These are phyloP conservation scores for Leptobrachium ailaonicum DNA, from an alignment of 2,113 vertebrate genomes.

Conservation along the genomic window DNA sequence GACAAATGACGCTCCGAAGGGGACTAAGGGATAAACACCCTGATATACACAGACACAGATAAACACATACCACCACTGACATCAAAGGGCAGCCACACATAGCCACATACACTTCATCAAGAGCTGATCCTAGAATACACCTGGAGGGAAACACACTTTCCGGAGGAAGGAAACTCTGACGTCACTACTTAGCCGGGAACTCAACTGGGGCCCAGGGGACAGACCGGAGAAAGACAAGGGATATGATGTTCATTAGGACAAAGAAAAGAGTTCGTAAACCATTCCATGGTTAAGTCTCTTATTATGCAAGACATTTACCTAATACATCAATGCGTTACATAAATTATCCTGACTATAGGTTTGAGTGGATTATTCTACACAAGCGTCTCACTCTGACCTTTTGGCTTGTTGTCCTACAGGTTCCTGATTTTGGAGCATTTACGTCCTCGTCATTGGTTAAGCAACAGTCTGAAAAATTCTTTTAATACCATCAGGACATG, in stretches of 20 bases:
- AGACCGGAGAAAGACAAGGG: background rate
- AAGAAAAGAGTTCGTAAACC: background rate
- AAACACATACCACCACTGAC: constrained; percentile 14
- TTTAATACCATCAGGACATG: too few relatives aligned
- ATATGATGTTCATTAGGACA: background rate
- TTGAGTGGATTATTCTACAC: too few relatives aligned
- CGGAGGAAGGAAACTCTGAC: constrained; percentile 44
- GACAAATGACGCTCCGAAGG: background rate
- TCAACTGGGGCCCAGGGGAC: constrained; percentile 21
- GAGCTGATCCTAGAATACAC: constrained; percentile 19
- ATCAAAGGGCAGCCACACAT: background rate
- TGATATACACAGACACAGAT: constrained; percentile 24
- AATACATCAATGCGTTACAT: too few relatives aligned
- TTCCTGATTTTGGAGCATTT: too few relatives aligned
- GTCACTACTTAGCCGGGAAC: constrained; percentile 30
- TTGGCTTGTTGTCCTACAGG: too few relatives aligned
- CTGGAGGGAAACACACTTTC: constrained; percentile 32
- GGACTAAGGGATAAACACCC: constrained; percentile 2
- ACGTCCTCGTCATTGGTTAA: too few relatives aligned
- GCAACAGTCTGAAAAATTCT: too few relatives aligned
- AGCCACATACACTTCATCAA: background rate
- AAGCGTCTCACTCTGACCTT: too few relatives aligned
- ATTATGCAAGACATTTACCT: too few relatives aligned
- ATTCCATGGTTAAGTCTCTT: too few relatives aligned
- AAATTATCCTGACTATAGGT: too few relatives aligned